These are phyloP conservation scores for Pseudomugil gertrudae DNA, from an alignment of 2,797 vertebrate species.

Conservation along the genomic window DNA sequence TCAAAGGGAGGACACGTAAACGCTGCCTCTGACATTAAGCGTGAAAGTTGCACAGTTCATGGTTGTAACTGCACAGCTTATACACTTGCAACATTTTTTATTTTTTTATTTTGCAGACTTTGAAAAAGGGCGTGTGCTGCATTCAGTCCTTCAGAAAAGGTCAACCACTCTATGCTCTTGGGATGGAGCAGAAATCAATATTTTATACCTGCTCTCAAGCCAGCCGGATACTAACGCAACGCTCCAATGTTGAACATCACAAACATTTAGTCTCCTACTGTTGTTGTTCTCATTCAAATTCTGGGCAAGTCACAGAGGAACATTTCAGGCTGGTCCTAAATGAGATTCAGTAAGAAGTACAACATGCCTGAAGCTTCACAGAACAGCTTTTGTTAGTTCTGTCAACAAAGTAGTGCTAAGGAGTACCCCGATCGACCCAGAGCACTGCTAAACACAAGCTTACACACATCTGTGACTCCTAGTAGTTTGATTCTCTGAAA, in stretches of 20 bases:
- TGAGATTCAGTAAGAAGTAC: not conserved
- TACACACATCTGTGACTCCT: not conserved
- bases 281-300: constrained; percentile 21
- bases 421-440: not conserved
- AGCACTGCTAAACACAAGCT: not conserved
- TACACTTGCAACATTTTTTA: not conserved
- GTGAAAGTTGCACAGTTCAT: not conserved
- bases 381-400: not conserved
- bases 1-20: not conserved
- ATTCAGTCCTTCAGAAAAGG: constrained; percentile 11
- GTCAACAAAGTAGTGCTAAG: not conserved
- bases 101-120: constrained; percentile 5
- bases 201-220: constrained; percentile 6
- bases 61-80: not conserved
- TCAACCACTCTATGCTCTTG: constrained; percentile 19
- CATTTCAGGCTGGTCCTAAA: not conserved
- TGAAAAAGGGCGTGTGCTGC: not conserved
- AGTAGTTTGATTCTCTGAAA: not conserved
- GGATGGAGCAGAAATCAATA: constrained; percentile 25
- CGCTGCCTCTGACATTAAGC: not conserved
- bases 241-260: constrained; percentile 8
- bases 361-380: not conserved
- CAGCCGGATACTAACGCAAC: not conserved
- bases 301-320: not conserved
- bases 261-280: not conserved